phyloP scores from a whole-genome alignment of 64 coral and sea anemone species.

The Catalaphyllia jardinei region DNA sequence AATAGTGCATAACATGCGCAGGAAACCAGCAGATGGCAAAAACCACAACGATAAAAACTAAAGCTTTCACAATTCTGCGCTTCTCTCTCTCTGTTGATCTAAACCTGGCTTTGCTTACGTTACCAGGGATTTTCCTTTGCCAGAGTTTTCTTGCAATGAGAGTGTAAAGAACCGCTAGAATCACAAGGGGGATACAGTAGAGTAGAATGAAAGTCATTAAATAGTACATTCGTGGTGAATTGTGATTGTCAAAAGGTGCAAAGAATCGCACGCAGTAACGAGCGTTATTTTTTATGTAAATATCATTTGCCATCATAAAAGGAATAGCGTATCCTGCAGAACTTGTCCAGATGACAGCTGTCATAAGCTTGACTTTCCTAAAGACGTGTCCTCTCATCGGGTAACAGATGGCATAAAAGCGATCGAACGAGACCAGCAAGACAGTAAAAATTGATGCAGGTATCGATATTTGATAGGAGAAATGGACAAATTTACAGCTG shows the following conservation, averaged over 20 bases:
- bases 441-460: slow-evolving; percentile 57
- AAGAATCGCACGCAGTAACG: slow-evolving; percentile 6
- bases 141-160: slow-evolving; percentile 62
- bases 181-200: slow-evolving; percentile 55
- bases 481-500: slow-evolving; percentile 45
- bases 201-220: slow-evolving; percentile 55
- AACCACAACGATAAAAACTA: slow-evolving; percentile 49
- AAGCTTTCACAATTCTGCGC: slow-evolving; percentile 52
- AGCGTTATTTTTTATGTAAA: background rate
- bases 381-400: slow-evolving; percentile 28
- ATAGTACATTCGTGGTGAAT: slow-evolving; percentile 47
- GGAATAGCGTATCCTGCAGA: slow-evolving; percentile 19
- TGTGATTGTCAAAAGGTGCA: slow-evolving; percentile 4
- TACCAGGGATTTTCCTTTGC: slow-evolving; percentile 48
- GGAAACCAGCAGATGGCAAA: slow-evolving; percentile 78
- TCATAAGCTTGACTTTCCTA: background rate
- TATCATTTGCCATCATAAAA: background rate
- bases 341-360: background rate
- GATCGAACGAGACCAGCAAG: slow-evolving; percentile 45
- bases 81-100: slow-evolving; percentile 45
- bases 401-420: slow-evolving; percentile 46
- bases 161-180: slow-evolving; percentile 58
- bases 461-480: slow-evolving; percentile 43
- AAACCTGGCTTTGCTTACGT: background rate
- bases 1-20: slow-evolving; percentile 70